Percentiles rank a stretch among this genome's conserved stretches.
These are phyloP conservation scores for Laterallus jamaicensis DNA, from an alignment of 2,113 vertebrate species.

Conservation along the genomic window DNA sequence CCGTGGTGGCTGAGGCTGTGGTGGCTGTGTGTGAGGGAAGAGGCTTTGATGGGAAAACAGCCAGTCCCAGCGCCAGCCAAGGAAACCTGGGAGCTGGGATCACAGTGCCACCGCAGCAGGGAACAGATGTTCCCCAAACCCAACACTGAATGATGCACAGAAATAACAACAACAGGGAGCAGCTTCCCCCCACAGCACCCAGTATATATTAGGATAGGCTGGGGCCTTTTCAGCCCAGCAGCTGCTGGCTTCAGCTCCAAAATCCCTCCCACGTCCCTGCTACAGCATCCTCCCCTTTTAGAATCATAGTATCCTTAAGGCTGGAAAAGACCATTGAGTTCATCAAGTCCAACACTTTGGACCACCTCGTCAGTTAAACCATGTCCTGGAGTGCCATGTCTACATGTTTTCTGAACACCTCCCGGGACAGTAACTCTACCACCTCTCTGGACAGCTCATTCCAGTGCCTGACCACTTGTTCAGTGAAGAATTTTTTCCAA, in stretches of 20 bases:
- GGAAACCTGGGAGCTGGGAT: not conserved
- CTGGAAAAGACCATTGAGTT: too few species aligned
- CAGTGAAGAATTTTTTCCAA: too few species aligned
- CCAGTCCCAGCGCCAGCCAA: not conserved
- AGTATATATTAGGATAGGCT: not conserved
- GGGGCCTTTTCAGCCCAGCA: not conserved
- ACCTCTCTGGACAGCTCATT: too few species aligned
- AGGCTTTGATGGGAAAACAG: not conserved
- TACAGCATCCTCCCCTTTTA: fast-evolving
- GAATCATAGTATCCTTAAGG: too few species aligned
- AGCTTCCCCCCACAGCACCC: not conserved
- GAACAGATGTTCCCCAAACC: not conserved
- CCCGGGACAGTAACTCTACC: too few species aligned
- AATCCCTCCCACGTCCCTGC: not conserved
- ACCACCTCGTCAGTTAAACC: too few species aligned
- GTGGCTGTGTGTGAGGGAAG: fast-evolving
- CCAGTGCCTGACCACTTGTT: too few species aligned
- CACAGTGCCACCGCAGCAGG: fast-evolving
- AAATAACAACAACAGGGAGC: not conserved
- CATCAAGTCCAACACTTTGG: too few species aligned
- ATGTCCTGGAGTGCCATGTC: too few species aligned
- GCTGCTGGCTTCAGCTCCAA: not conserved
- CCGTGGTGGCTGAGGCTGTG: not conserved
- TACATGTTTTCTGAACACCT: too few species aligned
- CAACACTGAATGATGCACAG: not conserved